A percentile compares a stretch with the other conserved stretches of the same genome.
phyloP scores from a whole-genome alignment of 2,888 invertebrate species.

The Melinaea marsaeus region DNA sequence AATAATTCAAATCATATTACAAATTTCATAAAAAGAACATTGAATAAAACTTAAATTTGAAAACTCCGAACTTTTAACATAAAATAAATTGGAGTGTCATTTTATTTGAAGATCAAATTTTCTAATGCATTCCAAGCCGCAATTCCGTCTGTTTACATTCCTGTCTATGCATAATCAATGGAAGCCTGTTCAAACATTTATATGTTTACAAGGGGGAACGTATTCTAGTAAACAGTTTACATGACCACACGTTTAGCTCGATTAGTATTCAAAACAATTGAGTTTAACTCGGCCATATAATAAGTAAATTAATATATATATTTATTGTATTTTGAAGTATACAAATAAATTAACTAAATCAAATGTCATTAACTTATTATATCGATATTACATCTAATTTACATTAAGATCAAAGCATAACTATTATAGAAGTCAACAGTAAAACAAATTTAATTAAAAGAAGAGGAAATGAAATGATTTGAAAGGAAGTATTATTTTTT shows the following conservation, averaged over 20 bases:
- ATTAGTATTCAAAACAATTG: constrained; percentile 8
- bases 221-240: constrained; percentile 17
- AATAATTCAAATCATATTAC: neutral
- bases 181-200: constrained; percentile 15
- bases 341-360: neutral
- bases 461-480: neutral
- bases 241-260: constrained; percentile 1
- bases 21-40: no score
- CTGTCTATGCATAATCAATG: constrained; percentile 17
- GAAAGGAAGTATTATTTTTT: no score
- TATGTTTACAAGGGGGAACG: constrained; percentile 11
- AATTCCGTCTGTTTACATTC: constrained; percentile 15
- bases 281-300: neutral
- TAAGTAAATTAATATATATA: neutral
- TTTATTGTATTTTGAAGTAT: neutral
- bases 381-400: neutral
- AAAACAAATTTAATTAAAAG: neutral
- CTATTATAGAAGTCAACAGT: neutral
- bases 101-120: constrained; percentile 7
- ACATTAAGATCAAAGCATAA: neutral
- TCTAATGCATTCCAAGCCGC: constrained; percentile 8
- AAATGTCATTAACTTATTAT: neutral
- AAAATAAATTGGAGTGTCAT: constrained; percentile 4
- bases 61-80: neutral
- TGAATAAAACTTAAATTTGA: no score